These are phyloP conservation scores for Habroteleia sp. DNA, from an alignment of 2,888 invertebrate genomes.

Conservation along the genomic window DNA sequence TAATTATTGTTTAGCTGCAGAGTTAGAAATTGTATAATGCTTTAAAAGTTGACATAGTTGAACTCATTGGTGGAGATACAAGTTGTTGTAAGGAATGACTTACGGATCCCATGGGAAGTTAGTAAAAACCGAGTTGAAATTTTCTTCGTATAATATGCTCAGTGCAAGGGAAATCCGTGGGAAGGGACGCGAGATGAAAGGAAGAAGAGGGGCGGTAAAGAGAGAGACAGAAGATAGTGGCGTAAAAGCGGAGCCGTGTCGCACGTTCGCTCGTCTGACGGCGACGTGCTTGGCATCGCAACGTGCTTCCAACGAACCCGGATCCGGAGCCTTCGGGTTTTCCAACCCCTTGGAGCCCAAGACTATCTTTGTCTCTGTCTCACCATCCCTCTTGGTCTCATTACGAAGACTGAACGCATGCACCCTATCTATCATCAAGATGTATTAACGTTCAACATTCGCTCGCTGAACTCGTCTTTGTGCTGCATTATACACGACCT, in stretches of 20 bases:
- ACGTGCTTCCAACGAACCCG: conserved; percentile 68
- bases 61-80: conserved; percentile 59
- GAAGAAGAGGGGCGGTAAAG: conserved; percentile 42
- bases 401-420: conserved; percentile 80
- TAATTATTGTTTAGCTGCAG: too few relatives aligned
- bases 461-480: conserved; percentile 76
- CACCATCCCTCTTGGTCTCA: conserved; percentile 73
- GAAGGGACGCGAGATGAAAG: conserved; percentile 53
- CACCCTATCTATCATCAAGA: conserved; percentile 81
- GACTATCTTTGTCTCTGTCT: conserved; percentile 66
- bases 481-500: conserved; percentile 80
- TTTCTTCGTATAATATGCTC: conserved; percentile 48
- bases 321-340: conserved; percentile 50
- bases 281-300: conserved; percentile 79
- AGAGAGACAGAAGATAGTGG: conserved; percentile 70
- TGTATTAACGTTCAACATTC: conserved; percentile 80
- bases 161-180: conserved; percentile 51
- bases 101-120: conserved; percentile 66
- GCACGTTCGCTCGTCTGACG: conserved; percentile 81
- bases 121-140: conserved; percentile 56
- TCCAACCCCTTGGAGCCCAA: conserved; percentile 46
- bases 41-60: conserved; percentile 8
- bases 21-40: too few relatives aligned
- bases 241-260: conserved; percentile 81
- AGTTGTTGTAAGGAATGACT: conserved; percentile 58